Evolutionary conservation across 2,113 vertebrate species (phyloP), one percentile per base, ranked within the genome.

Genomic region (Ursus arctos): DNA sequence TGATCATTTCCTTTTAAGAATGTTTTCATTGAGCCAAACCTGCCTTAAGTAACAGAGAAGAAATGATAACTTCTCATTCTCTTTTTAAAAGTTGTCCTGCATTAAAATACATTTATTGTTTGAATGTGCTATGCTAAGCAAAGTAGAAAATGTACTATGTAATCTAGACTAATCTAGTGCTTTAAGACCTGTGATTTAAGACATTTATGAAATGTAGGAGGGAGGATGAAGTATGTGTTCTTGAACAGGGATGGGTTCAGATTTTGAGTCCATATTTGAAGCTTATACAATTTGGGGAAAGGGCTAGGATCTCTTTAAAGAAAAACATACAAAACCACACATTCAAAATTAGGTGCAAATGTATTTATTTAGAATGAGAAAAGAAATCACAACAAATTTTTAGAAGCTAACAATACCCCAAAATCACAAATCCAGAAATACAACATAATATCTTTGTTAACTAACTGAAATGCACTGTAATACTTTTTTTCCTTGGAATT

Each of bases 21-120:
- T 88, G 40, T 96, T 97, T 95, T 94, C 92, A 95, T 36, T 76
- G 24, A 83, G 43, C 51, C 51, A 96, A 85, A 55, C 40, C 33
- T 82, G 15, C 53, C 14, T 97, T 74, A 57, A 94, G 18, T 89
- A 80, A 86, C 74, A 95, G 24, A 88, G 28, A 95, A 94, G n/a
- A 91, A 87, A 80, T 85, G 31, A 24, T 49, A 51, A 28, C n/a
- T 91, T 63, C 11, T 90, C 22, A n/a, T 88, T 95, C n/a, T 79
- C 55, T 88, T 43, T 61, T 67, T 77, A 36, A 76, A 51, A 83
- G 43, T 59, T 96, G n/a, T 59, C n/a, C 49, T 80, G 0, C 31
- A 36, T 77, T 92, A 80, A 86, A 87, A 95, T 26, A 86, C 9
- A 53, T 79, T 83, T 76, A 87, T 65, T 7, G 2, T 40, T 87